phyloP scores from a whole-genome alignment of 2,113 vertebrate species.

The Eulemur macaco region DNA sequence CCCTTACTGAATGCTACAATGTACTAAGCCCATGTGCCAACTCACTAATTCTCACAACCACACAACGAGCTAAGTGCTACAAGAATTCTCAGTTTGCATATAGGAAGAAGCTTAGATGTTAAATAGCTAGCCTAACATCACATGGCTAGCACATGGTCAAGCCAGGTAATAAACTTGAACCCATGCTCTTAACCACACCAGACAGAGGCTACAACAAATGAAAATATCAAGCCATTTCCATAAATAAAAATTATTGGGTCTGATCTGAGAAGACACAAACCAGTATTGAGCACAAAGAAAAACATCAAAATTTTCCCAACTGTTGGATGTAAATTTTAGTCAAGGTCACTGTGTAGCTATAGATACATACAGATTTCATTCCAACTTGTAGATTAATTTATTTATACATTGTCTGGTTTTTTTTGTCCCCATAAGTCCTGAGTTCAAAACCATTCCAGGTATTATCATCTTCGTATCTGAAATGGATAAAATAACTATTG shows the following conservation, averaged over 20 bases:
- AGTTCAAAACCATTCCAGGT: not conserved
- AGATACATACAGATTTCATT: not conserved
- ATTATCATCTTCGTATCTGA: not conserved
- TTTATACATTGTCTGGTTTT: not conserved
- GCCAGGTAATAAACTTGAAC: not conserved
- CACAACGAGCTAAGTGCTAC: not conserved
- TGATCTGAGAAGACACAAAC: not conserved
- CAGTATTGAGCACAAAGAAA: not conserved
- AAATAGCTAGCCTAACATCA: not conserved
- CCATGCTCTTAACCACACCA: not conserved
- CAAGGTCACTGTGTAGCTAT: not conserved
- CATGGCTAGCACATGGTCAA: not conserved
- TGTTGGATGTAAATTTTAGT: not conserved
- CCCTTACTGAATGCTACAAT: not conserved
- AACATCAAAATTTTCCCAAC: not conserved
- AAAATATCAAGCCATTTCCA: not conserved
- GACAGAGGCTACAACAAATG: not conserved
- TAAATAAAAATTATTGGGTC: not conserved
- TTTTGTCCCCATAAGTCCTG: not conserved
- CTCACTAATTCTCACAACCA: not conserved
- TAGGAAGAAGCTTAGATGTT: not conserved
- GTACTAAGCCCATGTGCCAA: not conserved
- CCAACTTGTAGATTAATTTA: not conserved
- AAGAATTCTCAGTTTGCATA: not conserved
- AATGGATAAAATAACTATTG: not conserved